phyloP scores from a whole-genome alignment of 2,113 vertebrate species.

The Seriola quinqueradiata region DNA sequence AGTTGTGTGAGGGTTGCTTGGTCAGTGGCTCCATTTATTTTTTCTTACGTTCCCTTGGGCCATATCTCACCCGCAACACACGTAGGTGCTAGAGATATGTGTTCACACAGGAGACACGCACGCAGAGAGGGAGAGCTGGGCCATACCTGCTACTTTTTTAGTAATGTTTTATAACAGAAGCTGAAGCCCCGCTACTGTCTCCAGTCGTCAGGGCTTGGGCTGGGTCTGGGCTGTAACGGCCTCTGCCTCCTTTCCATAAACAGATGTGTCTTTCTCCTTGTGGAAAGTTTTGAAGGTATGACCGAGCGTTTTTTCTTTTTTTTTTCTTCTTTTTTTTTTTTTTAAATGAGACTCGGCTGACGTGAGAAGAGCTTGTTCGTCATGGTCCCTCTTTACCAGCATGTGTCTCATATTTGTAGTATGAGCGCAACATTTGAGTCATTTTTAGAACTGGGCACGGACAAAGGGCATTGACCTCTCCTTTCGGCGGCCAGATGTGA shows the following conservation, averaged over 20 bases:
- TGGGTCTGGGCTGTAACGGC: conserved; percentile 30
- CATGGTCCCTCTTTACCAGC: conserved; percentile 1
- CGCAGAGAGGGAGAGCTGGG: not conserved
- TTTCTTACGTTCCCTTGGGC: conserved; percentile 11
- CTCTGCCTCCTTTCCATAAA: conserved; percentile 54
- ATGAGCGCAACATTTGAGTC: conserved; percentile 66
- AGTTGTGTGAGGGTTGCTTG: conserved; percentile 53
- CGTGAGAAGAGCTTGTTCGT: conserved; percentile 33
- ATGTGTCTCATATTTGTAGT: conserved; percentile 68
- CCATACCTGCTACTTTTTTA: not conserved
- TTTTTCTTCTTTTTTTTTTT: conserved; percentile 9
- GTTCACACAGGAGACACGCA: conserved; percentile 19
- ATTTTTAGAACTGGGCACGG: conserved; percentile 52
- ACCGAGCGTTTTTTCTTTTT: conserved; percentile 7
- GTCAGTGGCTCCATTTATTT: conserved; percentile 36
- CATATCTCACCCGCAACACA: conserved; percentile 47
- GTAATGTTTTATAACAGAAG: conserved; percentile 12
- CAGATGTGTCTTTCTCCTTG: conserved; percentile 60
- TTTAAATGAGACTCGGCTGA: conserved; percentile 39
- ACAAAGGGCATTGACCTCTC: conserved; percentile 74
- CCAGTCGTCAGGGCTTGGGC: not conserved
- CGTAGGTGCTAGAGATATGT: conserved; percentile 49
- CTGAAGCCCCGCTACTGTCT: conserved; percentile 34
- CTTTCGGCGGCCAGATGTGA: conserved; percentile 76
- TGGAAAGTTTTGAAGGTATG: conserved; percentile 53